phyloP scores from a whole-genome alignment of 2,797 vertebrate species.

The Myiotriccus ornatus region DNA sequence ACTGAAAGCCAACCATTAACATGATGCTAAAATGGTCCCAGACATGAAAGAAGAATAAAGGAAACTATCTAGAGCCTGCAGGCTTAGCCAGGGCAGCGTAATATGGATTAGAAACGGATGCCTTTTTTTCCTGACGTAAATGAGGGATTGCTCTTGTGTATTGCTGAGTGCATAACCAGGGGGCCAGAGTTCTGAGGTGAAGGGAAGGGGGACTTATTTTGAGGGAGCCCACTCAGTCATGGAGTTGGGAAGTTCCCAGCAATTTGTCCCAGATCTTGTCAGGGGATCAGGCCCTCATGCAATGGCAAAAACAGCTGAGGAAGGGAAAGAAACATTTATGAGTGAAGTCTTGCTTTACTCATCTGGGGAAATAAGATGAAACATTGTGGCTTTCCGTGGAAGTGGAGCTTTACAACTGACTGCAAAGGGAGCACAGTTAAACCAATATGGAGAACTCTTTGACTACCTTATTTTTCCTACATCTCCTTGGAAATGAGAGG shows the following conservation, averaged over 20 bases:
- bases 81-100: not conserved
- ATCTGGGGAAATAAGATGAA: not conserved
- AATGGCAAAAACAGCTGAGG: not conserved
- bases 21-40: not conserved
- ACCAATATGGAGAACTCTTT: not conserved
- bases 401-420: not conserved
- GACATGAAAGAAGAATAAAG: not conserved
- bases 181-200: not conserved
- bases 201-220: not conserved
- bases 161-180: not conserved
- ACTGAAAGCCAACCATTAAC: not conserved
- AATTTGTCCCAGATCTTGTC: not conserved
- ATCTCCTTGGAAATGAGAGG: not conserved
- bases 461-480: not conserved
- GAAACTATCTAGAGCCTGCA: conserved; percentile 12
- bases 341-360: not conserved
- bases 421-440: not conserved
- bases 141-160: not conserved
- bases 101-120: not conserved
- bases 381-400: not conserved
- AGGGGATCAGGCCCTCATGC: not conserved
- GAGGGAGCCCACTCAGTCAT: not conserved
- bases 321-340: not conserved
- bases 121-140: not conserved
- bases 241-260: not conserved